Evolutionary conservation across 2,797 vertebrate genomes (phyloP).

Genomic region (Astyanax mexicanus): DNA sequence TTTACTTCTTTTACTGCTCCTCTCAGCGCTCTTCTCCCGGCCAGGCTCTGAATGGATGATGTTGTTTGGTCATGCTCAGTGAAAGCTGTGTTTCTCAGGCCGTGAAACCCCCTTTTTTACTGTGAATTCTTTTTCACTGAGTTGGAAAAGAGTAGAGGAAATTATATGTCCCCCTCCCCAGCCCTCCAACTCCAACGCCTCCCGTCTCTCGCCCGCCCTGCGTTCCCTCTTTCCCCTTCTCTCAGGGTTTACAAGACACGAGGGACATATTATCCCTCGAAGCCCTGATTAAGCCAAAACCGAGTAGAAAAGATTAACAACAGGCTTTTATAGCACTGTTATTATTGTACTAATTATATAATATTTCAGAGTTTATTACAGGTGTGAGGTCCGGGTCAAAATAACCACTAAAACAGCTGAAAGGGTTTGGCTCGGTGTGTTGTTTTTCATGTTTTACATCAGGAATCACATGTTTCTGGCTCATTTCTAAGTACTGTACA

Average conservation of each 20-base stretch:
- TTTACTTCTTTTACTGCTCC: conserved; percentile 12
- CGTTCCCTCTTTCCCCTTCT: conserved; percentile 10
- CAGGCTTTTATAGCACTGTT: conserved; percentile 28
- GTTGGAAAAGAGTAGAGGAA: conserved; percentile 19
- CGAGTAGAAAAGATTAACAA: conserved; percentile 26
- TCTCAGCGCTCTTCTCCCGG: conserved; percentile 8
- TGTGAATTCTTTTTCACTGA: conserved; percentile 32
- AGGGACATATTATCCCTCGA: conserved; percentile 37
- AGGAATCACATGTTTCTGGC: neutral
- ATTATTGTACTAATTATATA: conserved; percentile 29
- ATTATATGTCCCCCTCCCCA: neutral
- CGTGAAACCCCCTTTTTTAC: conserved; percentile 27
- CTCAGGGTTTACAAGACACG: conserved; percentile 36
- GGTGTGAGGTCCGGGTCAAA: conserved; percentile 23
- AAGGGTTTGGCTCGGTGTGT: neutral
- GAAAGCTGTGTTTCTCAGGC: conserved; percentile 9
- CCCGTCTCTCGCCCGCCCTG: neutral
- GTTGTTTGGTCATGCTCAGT: conserved; percentile 33
- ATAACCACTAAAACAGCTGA: conserved; percentile 11
- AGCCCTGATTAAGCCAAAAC: conserved; percentile 39
- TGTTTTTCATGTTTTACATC: neutral
- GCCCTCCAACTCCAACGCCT: neutral
- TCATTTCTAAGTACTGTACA: neutral
- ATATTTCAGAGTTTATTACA: conserved; percentile 38
- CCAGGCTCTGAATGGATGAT: conserved; percentile 21